Base-by-base conservation (phyloP, 92 coral and sea anemone species). In the Epizoanthus rinbou region DNA sequence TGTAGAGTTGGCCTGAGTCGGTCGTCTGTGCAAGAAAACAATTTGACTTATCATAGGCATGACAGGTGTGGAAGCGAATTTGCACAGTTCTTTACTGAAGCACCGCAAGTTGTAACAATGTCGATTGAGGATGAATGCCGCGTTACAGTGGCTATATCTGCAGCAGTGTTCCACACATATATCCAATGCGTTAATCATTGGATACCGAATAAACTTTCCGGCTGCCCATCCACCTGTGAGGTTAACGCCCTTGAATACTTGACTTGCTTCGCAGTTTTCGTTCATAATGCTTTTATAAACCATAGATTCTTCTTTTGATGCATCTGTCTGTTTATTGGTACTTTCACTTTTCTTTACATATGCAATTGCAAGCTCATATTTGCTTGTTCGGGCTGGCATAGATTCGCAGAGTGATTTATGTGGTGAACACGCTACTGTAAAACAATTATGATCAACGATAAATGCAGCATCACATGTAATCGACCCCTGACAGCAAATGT, bases 221-320 rank as follows among this genome's bases (percentile, higher is more conserved):
- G 99, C 91, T 18, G 84, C 67, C 91, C 95, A 96, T 23, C 99
- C 99, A 14, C 93, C 98, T 1, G 91, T 94, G 14, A 96, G 80
- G 56, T 91, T 96, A 9, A 96, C 99, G 65, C 92, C 89, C n/a
- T 53, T 35, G 57, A 86, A 87, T 19, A 88, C 83, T 25, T 88
- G 75, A 65, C 91, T 85, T 13, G 88, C 89, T 37, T 86, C 91
- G 35, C 97, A 93, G 8, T 74, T 83, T 73, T 85, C 89, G 33
- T 86, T 86, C 72, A 89, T 52, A 25, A 87, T 85, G 63, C 83
- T 81, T 43, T 67, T 75, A 10, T 22, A 39, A 60, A 60, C 43
- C 23, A 84, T 76, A 23, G 67, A 80, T 8, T 76, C 80, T 18
- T 47, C 50, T 41, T 76, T 57, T 22, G 76, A 47, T 8, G 78